These are phyloP conservation scores for Indicator maculatus DNA, from an alignment of 2,113 vertebrate genomes.

Conservation along the genomic window DNA sequence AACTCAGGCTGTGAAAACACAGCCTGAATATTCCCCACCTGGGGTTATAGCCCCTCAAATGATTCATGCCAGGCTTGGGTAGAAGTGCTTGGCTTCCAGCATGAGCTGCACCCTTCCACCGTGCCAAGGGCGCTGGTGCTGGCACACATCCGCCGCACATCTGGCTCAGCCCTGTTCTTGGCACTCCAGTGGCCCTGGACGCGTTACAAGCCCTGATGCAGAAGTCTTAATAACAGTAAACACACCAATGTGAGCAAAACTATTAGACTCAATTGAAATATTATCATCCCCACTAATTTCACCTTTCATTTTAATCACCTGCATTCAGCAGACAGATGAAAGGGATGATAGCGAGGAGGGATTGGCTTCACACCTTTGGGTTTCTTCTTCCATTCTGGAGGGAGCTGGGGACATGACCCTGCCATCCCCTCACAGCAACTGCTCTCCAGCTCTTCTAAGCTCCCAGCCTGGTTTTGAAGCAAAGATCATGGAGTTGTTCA, in stretches of 20 bases:
- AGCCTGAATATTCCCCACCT: rapidly evolving
- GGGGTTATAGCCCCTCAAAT: background rate
- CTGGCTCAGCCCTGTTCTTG: background rate
- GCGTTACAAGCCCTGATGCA: background rate
- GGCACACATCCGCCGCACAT: background rate
- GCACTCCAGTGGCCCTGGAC: background rate
- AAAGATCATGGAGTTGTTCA: too few relatives aligned
- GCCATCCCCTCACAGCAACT: too few relatives aligned
- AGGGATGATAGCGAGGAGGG: background rate
- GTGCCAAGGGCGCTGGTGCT: background rate
- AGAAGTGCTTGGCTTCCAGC: background rate
- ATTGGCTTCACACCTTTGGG: background rate
- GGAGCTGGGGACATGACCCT: background rate
- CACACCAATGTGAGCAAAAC: background rate
- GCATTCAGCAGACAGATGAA: background rate
- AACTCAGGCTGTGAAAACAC: background rate
- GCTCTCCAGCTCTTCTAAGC: background rate
- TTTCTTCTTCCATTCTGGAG: background rate
- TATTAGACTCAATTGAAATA: background rate
- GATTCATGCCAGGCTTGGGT: background rate
- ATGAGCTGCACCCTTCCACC: background rate
- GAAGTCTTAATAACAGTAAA: conserved; percentile 13
- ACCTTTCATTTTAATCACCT: conserved; percentile 22
- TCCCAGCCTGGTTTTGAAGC: background rate
- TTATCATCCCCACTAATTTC: conserved; percentile 11